Percentiles rank a stretch among this genome's conserved stretches.
These are phyloP conservation scores for Aleiodes testaceus DNA, from an alignment of 2,888 invertebrate species.

Conservation along the genomic window DNA sequence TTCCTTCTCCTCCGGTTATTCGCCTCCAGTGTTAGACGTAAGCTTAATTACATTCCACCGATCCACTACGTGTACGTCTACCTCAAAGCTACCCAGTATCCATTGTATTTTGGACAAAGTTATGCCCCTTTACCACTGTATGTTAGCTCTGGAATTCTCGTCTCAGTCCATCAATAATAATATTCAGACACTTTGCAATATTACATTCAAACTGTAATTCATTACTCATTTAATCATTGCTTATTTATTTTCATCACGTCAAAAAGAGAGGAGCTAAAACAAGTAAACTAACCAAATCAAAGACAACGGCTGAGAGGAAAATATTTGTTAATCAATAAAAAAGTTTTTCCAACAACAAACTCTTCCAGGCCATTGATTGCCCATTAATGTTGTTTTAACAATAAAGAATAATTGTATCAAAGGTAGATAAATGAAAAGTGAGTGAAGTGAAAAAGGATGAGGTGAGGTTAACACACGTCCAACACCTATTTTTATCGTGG, in stretches of 20 bases:
- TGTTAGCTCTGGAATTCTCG: constrained; percentile 25
- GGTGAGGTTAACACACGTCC: constrained; percentile 35
- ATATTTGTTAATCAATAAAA: neutral
- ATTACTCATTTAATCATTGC: neutral
- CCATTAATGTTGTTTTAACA: neutral
- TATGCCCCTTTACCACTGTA: constrained; percentile 52
- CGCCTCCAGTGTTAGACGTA: constrained; percentile 52
- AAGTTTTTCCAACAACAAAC: neutral
- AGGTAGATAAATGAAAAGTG: constrained; percentile 6
- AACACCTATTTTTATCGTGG: constrained; percentile 49
- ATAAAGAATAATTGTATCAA: constrained; percentile 3
- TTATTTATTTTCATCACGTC: too few relatives aligned
- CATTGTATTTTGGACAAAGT: constrained; percentile 63
- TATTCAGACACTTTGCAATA: neutral
- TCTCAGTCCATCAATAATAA: constrained; percentile 17
- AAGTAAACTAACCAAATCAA: too few relatives aligned
- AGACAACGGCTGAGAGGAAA: neutral
- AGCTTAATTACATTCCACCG: constrained; percentile 69
- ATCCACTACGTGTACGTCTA: constrained; percentile 46
- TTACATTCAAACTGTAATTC: neutral
- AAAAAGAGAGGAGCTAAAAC: too few relatives aligned
- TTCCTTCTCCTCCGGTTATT: constrained; percentile 43
- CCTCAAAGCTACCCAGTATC: constrained; percentile 42
- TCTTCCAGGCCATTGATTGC: constrained; percentile 10
- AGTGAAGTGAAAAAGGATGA: neutral